These are phyloP conservation scores for Loriculus beryllinus DNA, from an alignment of 2,797 vertebrate species.

Conservation along the genomic window DNA sequence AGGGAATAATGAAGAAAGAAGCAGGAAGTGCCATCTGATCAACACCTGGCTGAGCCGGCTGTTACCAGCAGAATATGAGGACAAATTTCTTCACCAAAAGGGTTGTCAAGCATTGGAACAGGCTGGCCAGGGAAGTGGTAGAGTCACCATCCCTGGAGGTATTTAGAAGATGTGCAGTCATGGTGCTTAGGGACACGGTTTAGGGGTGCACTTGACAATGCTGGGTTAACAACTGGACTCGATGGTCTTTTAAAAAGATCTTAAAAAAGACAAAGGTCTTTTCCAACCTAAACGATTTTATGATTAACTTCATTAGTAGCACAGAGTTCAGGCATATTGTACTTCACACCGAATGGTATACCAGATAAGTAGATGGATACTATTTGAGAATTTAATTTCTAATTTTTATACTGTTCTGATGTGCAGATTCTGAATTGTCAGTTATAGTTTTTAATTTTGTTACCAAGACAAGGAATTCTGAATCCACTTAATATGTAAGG, in stretches of 20 bases:
- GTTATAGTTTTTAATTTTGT: background rate
- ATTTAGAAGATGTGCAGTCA: fast-evolving
- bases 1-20: background rate
- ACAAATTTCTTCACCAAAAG: background rate
- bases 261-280: background rate
- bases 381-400: background rate
- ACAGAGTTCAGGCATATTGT: background rate
- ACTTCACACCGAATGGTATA: background rate
- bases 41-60: background rate
- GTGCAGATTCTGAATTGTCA: background rate
- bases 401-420: background rate
- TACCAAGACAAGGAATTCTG: background rate
- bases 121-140: background rate
- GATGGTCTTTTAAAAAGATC: background rate
- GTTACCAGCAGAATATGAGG: background rate
- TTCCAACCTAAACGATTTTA: background rate
- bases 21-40: background rate
- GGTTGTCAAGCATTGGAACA: background rate
- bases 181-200: background rate
- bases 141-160: background rate
- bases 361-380: background rate
- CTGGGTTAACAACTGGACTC: background rate
- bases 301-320: background rate
- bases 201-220: background rate
- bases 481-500: background rate